Percentiles rank a stretch among this genome's conserved stretches.
Evolutionary conservation across 2,888 invertebrate species (phyloP).

Genomic region (Hololepta plana): DNA sequence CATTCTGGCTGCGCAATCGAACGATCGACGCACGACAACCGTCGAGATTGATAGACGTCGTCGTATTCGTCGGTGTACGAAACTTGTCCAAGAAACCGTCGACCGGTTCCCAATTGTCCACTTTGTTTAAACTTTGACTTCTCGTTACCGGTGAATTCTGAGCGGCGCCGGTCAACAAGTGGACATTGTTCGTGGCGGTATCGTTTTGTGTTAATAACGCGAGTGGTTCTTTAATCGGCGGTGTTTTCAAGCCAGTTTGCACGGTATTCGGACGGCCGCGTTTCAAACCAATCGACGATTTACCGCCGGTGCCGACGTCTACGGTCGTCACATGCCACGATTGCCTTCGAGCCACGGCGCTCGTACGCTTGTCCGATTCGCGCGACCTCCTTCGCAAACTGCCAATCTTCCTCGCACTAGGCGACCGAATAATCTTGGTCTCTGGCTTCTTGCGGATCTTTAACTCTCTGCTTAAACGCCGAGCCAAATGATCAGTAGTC

Average conservation of each 20-base stretch:
- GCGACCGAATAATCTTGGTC: constrained; percentile 54
- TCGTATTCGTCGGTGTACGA: no score
- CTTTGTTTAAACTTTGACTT: no score
- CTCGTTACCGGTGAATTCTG: constrained; percentile 1
- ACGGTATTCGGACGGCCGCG: constrained; percentile 31
- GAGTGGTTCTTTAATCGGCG: constrained; percentile 7
- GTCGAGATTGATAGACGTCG: no score
- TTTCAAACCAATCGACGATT: no score
- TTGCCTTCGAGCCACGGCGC: constrained; percentile 35
- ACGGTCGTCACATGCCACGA: constrained; percentile 38
- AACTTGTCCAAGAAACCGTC: constrained; percentile 24
- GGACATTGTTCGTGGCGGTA: constrained; percentile 3
- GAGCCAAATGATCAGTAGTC: constrained; percentile 51
- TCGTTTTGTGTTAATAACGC: constrained; percentile 1
- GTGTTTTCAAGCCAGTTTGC: constrained; percentile 20
- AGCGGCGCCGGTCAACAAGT: no score
- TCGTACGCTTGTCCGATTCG: constrained; percentile 30
- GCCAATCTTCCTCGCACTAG: constrained; percentile 67
- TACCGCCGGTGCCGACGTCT: constrained; percentile 29
- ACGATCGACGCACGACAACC: constrained; percentile 55
- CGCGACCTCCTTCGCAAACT: constrained; percentile 52
- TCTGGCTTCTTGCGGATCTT: constrained; percentile 54
- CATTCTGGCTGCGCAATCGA: constrained; percentile 52
- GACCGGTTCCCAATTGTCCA: constrained; percentile 26
- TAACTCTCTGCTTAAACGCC: constrained; percentile 49